Evolutionary conservation across 1,140 invertebrate species (phyloP).

Genomic region (Drosophila athabasca): DNA sequence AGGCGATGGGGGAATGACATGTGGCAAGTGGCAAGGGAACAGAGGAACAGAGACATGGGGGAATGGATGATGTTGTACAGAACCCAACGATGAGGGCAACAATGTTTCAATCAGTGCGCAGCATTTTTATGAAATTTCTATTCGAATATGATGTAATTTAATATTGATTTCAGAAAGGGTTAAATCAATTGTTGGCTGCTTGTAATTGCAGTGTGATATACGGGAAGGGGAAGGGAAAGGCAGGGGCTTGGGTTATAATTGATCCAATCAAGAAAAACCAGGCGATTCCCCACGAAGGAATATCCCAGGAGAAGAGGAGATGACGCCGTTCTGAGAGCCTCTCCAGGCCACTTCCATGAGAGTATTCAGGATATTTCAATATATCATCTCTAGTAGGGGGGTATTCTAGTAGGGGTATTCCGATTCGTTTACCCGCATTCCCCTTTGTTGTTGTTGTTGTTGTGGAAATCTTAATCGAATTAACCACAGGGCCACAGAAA

Average conservation of each 20-base stretch:
- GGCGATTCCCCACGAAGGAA: too few relatives aligned
- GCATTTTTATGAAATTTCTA: slow-evolving; percentile 31
- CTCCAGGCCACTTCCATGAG: too few relatives aligned
- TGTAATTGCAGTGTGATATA: slow-evolving; percentile 8
- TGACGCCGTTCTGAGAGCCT: too few relatives aligned
- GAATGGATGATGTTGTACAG: not conserved
- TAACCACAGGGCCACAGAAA: slow-evolving; percentile 54
- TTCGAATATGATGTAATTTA: slow-evolving; percentile 31
- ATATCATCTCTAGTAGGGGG: too few relatives aligned
- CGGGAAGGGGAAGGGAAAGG: not conserved
- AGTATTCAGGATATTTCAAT: too few relatives aligned
- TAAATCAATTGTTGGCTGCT: slow-evolving; percentile 42
- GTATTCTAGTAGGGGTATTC: too few relatives aligned
- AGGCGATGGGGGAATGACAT: slow-evolving; percentile 18
- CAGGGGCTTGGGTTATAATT: not conserved
- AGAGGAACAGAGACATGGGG: not conserved
- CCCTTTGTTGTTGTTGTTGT: too few relatives aligned
- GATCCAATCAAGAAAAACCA: not conserved
- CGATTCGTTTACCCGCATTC: slow-evolving; percentile 48
- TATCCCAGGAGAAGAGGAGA: too few relatives aligned
- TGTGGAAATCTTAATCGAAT: slow-evolving; percentile 63
- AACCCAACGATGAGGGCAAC: slow-evolving; percentile 23
- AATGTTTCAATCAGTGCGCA: slow-evolving; percentile 42
- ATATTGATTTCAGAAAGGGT: slow-evolving; percentile 56
- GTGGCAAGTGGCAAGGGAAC: not conserved